A percentile compares a stretch with the other conserved stretches of the same genome.
Conservation (phyloP, 2,113 vertebrate genomes). For the Anser brachyrhynchus region DNA sequence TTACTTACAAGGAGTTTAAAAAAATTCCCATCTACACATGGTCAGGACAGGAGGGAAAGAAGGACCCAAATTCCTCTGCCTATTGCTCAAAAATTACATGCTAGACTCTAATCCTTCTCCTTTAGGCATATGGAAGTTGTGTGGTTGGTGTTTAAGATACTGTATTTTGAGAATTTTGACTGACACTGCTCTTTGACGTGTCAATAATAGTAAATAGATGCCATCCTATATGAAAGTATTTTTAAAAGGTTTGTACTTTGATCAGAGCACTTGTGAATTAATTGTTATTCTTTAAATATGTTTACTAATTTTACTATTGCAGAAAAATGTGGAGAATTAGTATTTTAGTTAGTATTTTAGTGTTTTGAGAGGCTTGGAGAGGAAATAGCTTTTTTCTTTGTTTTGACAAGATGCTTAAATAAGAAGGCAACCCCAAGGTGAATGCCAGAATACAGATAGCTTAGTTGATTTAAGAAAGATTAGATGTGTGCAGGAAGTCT, state of each 20-base stretch:
- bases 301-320: neutral
- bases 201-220: neutral
- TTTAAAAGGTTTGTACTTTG: neutral
- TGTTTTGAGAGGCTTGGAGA: neutral
- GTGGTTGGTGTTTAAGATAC: neutral
- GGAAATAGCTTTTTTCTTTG: neutral
- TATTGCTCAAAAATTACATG: neutral
- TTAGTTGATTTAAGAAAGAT: neutral
- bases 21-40: neutral
- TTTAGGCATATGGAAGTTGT: neutral
- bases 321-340: neutral
- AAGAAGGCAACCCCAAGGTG: neutral
- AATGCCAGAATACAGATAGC: neutral
- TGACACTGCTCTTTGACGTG: neutral
- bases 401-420: neutral
- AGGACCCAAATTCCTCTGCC: neutral
- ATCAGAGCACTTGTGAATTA: neutral
- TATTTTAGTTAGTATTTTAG: neutral
- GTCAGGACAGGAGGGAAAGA: neutral
- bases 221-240: neutral
- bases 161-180: neutral
- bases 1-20: neutral
- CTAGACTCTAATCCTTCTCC: neutral
- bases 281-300: fast-evolving
- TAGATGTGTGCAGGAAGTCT: neutral